Base-by-base conservation (phyloP, 2,797 vertebrate species). In the Salarias fasciatus region DNA sequence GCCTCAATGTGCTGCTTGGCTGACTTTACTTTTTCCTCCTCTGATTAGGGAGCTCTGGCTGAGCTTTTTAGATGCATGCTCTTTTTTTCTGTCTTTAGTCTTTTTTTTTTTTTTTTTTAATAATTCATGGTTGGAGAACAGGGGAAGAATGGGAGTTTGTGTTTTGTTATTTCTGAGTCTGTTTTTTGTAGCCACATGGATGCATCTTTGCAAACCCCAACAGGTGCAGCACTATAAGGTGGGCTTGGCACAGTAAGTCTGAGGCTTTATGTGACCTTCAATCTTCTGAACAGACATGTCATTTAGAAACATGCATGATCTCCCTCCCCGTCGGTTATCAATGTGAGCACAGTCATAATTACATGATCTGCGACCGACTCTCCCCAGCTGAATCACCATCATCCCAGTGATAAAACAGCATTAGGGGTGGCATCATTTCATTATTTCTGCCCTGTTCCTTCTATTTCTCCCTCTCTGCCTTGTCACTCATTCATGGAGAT, bases 401-500 rank as follows among this genome's bases (percentile, higher is more conserved):
- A 79, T 69, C 44, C 44, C 29, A 3, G 58, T 53, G 64, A 70
- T 79, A 74, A 69, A 52, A 57, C 68, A 29, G 64, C 64, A 42
- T 57, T 37, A 36, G 45, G 74, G 53, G 47, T 72, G 52, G 57
- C 77, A 83, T 74, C 73, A 55, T 79, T 87, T 85, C 67, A 84
- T 88, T 84, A 86, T 61, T 80, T 53, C 67, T 74, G 78, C 83
- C 78, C 64, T 47, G 80, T 71, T 83, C 68, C 55, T 63, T 28
- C 29, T 46, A 80, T 80, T 50, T 72, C 66, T 75, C 77, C 82
- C 85, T 71, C 55, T 73, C 49, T 74, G 77, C 77, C 80, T 82
- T 63, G 76, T 64, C 69, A 46, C 69, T 83, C 81, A 72, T 84
- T 86, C 80, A 77, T 78, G 74, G 80, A 81, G 77, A 80, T 77